Percentiles rank a stretch among this genome's conserved stretches.
These are phyloP conservation scores for Pseudeuparius sepicola DNA, from an alignment of 2,888 invertebrate genomes.

Conservation along the genomic window DNA sequence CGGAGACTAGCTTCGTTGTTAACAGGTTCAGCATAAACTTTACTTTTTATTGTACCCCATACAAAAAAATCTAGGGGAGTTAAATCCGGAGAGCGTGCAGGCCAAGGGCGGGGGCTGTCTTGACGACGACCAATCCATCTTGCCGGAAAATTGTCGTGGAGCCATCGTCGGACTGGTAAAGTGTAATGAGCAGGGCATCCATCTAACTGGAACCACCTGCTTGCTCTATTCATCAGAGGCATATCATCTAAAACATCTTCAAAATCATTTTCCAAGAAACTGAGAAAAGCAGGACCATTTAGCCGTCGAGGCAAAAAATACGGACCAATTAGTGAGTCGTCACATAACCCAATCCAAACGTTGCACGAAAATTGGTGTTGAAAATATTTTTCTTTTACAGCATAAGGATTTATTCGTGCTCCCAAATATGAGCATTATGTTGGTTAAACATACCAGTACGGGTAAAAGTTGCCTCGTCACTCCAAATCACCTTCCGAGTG, in stretches of 20 bases:
- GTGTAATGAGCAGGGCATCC: slow-evolving; percentile 15
- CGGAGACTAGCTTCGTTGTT: slow-evolving; percentile 10
- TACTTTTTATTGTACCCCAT: slow-evolving; percentile 7
- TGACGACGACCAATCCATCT: slow-evolving; percentile 12
- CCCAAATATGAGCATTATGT: slow-evolving; percentile 8
- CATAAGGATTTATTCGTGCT: too few species aligned
- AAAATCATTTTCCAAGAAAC: slow-evolving; percentile 13
- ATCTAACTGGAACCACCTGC: slow-evolving; percentile 16
- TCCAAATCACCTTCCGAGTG: slow-evolving; percentile 5
- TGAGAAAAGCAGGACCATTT: slow-evolving; percentile 10
- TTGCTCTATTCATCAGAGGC: slow-evolving; percentile 15
- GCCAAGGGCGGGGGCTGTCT: slow-evolving; percentile 13
- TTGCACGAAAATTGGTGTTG: slow-evolving; percentile 9
- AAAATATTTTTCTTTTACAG: slow-evolving; percentile 7
- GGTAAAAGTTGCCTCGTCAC: slow-evolving; percentile 7
- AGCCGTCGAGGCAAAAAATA: too few species aligned
- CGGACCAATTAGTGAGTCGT: slow-evolving; percentile 13
- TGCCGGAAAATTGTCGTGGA: slow-evolving; percentile 15
- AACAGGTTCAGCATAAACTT: slow-evolving; percentile 11
- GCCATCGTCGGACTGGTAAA: slow-evolving; percentile 11
- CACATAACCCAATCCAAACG: too few species aligned
- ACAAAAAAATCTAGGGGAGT: too few species aligned
- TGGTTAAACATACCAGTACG: slow-evolving; percentile 10
- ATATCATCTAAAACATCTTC: slow-evolving; percentile 16
- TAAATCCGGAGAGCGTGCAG: slow-evolving; percentile 10